Evolutionary conservation across 2,113 vertebrate genomes (phyloP).

Genomic region (Xyliphius kryptos): DNA sequence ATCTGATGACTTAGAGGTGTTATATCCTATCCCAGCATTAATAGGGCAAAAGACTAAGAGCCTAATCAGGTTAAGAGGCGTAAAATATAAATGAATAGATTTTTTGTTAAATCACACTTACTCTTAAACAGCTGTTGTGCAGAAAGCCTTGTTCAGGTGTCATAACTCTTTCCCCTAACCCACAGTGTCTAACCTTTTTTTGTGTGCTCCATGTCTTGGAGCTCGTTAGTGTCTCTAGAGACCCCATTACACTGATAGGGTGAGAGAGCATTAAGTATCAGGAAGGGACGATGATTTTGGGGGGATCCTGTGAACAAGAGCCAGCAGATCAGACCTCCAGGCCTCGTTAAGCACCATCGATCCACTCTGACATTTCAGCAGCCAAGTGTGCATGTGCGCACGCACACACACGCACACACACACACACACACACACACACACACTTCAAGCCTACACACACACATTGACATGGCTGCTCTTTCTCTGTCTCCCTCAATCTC

Average conservation of each 20-base stretch:
- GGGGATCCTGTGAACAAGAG: slow-evolving; percentile 55
- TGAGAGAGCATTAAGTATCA: slow-evolving; percentile 24
- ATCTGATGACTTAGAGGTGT: too few relatives aligned
- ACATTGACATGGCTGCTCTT: slow-evolving; percentile 32
- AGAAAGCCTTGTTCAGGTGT: too few relatives aligned
- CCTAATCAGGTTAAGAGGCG: too few relatives aligned
- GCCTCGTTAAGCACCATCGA: slow-evolving; percentile 71
- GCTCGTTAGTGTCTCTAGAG: slow-evolving; percentile 40
- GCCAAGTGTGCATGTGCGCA: slow-evolving; percentile 43
- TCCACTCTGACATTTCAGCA: slow-evolving; percentile 67
- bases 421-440: slow-evolving; percentile 4
- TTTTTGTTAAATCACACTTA: too few relatives aligned
- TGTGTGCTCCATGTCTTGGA: background rate
- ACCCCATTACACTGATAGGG: slow-evolving; percentile 40
- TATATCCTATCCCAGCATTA: too few relatives aligned
- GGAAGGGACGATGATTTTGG: slow-evolving; percentile 49
- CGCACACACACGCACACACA: slow-evolving; percentile 2
- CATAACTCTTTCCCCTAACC: background rate
- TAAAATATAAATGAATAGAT: too few relatives aligned
- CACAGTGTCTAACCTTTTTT: background rate
- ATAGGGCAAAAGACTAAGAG: too few relatives aligned
- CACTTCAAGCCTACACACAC: slow-evolving; percentile 13
- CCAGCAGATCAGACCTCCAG: slow-evolving; percentile 63
- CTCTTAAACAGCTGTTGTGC: too few relatives aligned
- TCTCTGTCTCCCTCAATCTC: slow-evolving; percentile 32